Conservation (phyloP, 2,888 invertebrate genomes). For the Acrobasis consociella region DNA sequence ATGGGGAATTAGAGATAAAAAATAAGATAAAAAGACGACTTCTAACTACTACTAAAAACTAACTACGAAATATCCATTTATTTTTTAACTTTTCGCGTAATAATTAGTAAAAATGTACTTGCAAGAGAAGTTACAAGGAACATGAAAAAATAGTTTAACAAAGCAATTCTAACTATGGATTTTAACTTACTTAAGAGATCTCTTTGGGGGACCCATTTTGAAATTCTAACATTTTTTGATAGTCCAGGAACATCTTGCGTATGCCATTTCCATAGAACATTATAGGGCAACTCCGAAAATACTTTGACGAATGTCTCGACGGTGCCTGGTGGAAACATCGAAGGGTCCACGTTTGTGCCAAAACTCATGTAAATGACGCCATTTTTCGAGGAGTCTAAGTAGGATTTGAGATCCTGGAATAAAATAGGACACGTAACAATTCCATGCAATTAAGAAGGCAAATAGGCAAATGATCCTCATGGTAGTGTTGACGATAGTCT, state of each 20-base stretch:
- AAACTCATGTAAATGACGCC: slow-evolving; percentile 61
- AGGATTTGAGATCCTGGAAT: slow-evolving; percentile 48
- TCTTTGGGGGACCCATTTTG: slow-evolving; percentile 64
- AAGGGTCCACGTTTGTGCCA: slow-evolving; percentile 52
- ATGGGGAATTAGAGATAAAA: too few species aligned
- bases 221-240: slow-evolving; percentile 50
- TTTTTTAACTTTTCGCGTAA: too few species aligned
- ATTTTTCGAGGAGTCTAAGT: slow-evolving; percentile 47
- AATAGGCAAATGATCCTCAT: too few species aligned
- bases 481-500: too few species aligned
- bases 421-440: not conserved
- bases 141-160: too few species aligned
- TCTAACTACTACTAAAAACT: too few species aligned
- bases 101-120: too few species aligned
- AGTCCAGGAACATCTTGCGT: slow-evolving; percentile 39
- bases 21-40: too few species aligned
- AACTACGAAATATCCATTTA: too few species aligned
- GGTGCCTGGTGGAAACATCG: slow-evolving; percentile 34
- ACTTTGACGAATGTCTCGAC: slow-evolving; percentile 26
- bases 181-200: slow-evolving; percentile 47
- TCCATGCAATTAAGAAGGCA: too few species aligned
- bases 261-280: slow-evolving; percentile 65
- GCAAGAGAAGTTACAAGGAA: too few species aligned
- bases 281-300: slow-evolving; percentile 53
- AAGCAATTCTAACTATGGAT: too few species aligned